phyloP scores from a whole-genome alignment of 2,797 vertebrate genomes.

The Dallia pectoralis region DNA sequence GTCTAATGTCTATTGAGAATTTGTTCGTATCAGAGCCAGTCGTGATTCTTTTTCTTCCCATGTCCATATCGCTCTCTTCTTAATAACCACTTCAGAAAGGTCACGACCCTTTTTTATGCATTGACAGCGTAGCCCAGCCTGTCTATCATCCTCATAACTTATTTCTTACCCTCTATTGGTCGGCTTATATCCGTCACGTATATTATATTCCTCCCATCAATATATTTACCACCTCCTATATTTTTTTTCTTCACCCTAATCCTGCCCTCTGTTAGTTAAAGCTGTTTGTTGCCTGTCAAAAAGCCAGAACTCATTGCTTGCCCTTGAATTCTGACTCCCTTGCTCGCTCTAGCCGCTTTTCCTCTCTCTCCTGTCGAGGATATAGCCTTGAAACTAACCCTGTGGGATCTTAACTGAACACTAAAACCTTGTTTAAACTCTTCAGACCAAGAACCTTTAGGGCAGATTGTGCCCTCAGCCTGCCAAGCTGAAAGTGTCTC shows the following conservation, averaged over 20 bases:
- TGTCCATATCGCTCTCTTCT: neutral
- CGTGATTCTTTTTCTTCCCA: neutral
- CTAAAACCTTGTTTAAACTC: neutral
- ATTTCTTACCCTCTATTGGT: neutral
- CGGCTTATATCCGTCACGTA: neutral
- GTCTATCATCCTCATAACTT: neutral
- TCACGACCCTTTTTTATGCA: neutral
- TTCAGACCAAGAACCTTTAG: neutral
- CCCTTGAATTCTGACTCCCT: neutral
- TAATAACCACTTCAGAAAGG: neutral
- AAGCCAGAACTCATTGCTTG: neutral
- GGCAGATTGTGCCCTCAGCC: neutral
- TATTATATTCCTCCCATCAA: neutral
- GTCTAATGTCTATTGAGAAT: too few relatives aligned
- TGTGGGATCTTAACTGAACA: neutral
- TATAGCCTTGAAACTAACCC: neutral
- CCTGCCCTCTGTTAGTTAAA: neutral
- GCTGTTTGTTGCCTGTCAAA: neutral
- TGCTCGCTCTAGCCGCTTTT: neutral
- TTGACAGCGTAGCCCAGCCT: neutral
- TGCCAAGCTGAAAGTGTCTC: conserved; percentile 3
- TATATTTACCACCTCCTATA: neutral
- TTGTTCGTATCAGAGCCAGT: too few relatives aligned
- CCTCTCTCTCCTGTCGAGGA: neutral
- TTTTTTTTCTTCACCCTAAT: too few relatives aligned